Percentiles rank a stretch among this genome's conserved stretches.
phyloP scores from a whole-genome alignment of 2,888 invertebrate genomes.

The Morpho deidamia region DNA sequence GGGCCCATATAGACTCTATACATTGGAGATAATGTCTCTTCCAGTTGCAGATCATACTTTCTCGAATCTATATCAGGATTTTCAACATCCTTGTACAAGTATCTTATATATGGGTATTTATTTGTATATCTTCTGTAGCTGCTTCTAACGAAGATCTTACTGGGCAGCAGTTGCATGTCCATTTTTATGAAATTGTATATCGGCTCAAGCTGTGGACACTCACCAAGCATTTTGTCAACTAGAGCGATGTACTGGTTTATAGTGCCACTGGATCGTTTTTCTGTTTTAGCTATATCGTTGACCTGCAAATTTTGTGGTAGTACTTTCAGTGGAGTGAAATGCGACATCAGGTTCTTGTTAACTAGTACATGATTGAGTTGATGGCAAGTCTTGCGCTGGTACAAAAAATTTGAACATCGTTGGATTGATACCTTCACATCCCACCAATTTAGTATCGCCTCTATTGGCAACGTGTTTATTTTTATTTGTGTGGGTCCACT shows the following conservation, averaged over 20 bases:
- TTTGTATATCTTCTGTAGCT: constrained; percentile 27
- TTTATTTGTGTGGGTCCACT: constrained; percentile 29
- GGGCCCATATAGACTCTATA: constrained; percentile 25
- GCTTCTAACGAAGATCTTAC: background rate
- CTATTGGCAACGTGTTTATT: constrained; percentile 20
- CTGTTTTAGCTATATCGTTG: background rate
- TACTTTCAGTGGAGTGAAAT: constrained; percentile 3
- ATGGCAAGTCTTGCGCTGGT: constrained; percentile 31
- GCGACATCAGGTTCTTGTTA: constrained; percentile 31
- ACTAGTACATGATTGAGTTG: constrained; percentile 35
- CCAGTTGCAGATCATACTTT: constrained; percentile 43
- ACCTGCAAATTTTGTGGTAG: constrained; percentile 23
- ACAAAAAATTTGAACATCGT: constrained; percentile 2
- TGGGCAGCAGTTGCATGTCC: constrained; percentile 17
- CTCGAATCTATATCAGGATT: background rate
- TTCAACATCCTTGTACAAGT: constrained; percentile 35
- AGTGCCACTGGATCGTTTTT: background rate
- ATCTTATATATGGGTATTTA: constrained; percentile 42
- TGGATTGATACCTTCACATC: constrained; percentile 31
- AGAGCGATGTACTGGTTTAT: background rate
- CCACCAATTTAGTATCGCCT: constrained; percentile 42
- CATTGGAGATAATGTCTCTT: constrained; percentile 41
- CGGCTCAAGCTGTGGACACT: background rate
- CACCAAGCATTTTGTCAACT: background rate
- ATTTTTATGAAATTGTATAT: constrained; percentile 19